Evolutionary conservation across 2,888 invertebrate species (phyloP).

Genomic region (Chrysolina americana): DNA sequence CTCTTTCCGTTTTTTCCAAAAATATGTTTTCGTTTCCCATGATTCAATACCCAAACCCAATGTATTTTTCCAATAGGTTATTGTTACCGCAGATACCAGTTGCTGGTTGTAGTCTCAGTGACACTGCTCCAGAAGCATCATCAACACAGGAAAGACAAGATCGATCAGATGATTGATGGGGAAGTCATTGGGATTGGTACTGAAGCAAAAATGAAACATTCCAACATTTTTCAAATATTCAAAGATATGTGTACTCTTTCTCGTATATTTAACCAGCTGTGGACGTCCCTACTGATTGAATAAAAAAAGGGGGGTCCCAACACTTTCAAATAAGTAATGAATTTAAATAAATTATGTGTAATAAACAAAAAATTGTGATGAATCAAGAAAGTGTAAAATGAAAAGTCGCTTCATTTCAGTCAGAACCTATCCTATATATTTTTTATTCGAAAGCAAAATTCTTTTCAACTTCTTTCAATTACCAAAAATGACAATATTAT

Average conservation of each 20-base stretch:
- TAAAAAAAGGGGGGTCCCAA: no score
- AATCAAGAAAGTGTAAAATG: background rate
- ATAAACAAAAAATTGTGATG: background rate
- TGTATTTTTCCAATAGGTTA: background rate
- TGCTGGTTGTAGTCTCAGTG: background rate
- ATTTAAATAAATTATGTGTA: background rate
- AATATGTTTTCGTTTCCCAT: slow-evolving; percentile 32
- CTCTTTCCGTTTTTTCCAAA: slow-evolving; percentile 37
- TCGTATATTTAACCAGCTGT: no score
- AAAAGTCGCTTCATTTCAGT: background rate
- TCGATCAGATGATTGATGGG: background rate
- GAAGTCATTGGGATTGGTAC: no score
- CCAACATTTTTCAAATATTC: no score
- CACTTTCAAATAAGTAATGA: no score
- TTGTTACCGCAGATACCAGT: slow-evolving; percentile 9
- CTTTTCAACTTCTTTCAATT: background rate
- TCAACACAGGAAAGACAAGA: background rate
- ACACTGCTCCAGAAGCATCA: background rate
- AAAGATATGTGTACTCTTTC: no score
- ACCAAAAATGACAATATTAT: no score
- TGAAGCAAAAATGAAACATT: no score
- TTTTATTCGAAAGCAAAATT: background rate
- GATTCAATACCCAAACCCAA: slow-evolving; percentile 27
- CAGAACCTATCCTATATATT: background rate
- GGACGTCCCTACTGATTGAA: no score